Conservation (phyloP, 2,888 invertebrate species). For the Aplocera efformata region DNA sequence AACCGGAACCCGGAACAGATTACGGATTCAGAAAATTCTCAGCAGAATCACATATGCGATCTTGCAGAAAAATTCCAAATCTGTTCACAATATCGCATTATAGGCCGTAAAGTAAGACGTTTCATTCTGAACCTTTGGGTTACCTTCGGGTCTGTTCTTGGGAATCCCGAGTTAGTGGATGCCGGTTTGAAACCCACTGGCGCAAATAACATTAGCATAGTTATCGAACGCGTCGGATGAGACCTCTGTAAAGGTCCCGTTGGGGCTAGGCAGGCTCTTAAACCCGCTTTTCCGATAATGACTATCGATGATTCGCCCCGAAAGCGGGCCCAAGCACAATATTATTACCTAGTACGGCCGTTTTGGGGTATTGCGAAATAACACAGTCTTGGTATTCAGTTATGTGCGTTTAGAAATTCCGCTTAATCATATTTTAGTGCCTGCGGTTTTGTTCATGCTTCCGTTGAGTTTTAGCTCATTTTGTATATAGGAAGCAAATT, state of each 20-base stretch:
- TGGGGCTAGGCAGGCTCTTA: conserved; percentile 73
- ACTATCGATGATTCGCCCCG: conserved; percentile 77
- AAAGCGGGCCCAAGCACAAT: conserved; percentile 70
- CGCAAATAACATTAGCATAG: conserved; percentile 80
- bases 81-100: conserved; percentile 50
- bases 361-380: conserved; percentile 70
- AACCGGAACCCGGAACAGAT: conserved; percentile 24
- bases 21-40: conserved; percentile 25
- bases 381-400: conserved; percentile 60
- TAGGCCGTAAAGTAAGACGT: conserved; percentile 48
- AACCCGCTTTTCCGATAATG: conserved; percentile 78
- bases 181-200: conserved; percentile 71
- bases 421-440: conserved; percentile 14
- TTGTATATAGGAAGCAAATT: too few species aligned
- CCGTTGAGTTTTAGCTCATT: background rate
- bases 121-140: conserved; percentile 42
- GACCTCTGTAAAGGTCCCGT: conserved; percentile 74
- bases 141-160: conserved; percentile 50
- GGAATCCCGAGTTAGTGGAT: conserved; percentile 63
- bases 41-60: conserved; percentile 30
- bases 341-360: conserved; percentile 73
- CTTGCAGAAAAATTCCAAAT: conserved; percentile 44
- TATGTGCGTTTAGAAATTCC: conserved; percentile 54
- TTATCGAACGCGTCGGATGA: conserved; percentile 77
- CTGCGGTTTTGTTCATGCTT: too few species aligned